phyloP scores from a whole-genome alignment of 2,888 invertebrate species.

The Palloptera scutellata region DNA sequence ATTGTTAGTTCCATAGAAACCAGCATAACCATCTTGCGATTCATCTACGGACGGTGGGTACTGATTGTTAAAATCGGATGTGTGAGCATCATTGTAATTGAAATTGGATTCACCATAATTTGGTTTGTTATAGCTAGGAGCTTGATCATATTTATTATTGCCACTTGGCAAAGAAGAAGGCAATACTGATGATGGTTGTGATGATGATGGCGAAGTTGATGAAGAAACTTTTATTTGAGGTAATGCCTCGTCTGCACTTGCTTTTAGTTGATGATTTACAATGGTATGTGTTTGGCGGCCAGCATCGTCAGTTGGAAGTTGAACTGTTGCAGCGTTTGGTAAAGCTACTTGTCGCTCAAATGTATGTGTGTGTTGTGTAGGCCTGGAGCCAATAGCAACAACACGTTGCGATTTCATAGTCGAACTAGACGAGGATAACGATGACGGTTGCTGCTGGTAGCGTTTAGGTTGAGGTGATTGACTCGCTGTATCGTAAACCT shows the following conservation, averaged over 20 bases:
- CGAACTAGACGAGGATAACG: slow-evolving; percentile 30
- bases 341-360: slow-evolving; percentile 58
- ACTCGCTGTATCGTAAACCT: slow-evolving; percentile 59
- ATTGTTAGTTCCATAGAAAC: slow-evolving; percentile 41
- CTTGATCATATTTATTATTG: slow-evolving; percentile 33
- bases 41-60: slow-evolving; percentile 51
- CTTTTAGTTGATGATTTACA: slow-evolving; percentile 42
- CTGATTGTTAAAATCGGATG: slow-evolving; percentile 47
- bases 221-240: slow-evolving; percentile 27
- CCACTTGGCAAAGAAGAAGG: neutral
- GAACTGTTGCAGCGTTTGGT: slow-evolving; percentile 39
- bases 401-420: slow-evolving; percentile 40
- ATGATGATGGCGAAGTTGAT: slow-evolving; percentile 20
- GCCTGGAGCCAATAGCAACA: slow-evolving; percentile 42
- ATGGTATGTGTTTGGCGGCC: slow-evolving; percentile 31
- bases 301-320: slow-evolving; percentile 14
- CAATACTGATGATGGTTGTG: slow-evolving; percentile 23
- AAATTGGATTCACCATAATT: slow-evolving; percentile 48
- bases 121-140: slow-evolving; percentile 47
- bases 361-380: slow-evolving; percentile 38
- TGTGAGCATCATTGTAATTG: slow-evolving; percentile 43
- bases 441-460: slow-evolving; percentile 37
- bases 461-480: slow-evolving; percentile 49
- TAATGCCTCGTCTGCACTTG: slow-evolving; percentile 45
- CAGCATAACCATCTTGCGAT: slow-evolving; percentile 47